These are phyloP conservation scores for Ctenodactylus gundi DNA, from an alignment of 2,113 vertebrate genomes.

Conservation along the genomic window DNA sequence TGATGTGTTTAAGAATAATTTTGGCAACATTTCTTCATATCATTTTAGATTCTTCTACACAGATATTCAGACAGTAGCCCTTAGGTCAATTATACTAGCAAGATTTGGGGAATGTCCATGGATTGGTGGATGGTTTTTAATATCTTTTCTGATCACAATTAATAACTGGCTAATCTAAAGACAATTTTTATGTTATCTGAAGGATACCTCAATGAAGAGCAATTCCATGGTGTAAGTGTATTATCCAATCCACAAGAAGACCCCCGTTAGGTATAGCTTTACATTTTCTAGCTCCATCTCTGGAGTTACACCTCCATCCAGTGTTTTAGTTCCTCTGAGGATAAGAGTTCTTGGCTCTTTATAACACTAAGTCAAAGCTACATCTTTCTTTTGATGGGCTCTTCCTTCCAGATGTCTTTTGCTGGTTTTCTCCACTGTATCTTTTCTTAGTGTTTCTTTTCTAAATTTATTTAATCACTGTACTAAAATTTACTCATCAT, in stretches of 20 bases:
- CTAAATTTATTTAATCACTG: background rate
- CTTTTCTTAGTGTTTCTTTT: background rate
- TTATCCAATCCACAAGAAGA: background rate
- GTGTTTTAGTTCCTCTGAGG: background rate
- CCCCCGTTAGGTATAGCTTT: background rate
- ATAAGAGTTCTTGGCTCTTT: background rate
- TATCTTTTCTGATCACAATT: background rate
- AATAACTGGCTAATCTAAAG: background rate
- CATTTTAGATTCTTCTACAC: background rate
- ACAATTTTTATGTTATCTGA: background rate
- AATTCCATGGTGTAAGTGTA: background rate
- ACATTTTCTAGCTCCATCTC: background rate
- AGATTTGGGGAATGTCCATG: fast-evolving
- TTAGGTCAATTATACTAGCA: background rate
- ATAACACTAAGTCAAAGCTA: background rate
- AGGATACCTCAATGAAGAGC: background rate
- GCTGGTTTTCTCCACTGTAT: background rate
- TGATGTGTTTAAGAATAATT: background rate
- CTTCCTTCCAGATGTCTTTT: background rate
- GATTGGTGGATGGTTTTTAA: no score
- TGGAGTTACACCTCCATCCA: background rate
- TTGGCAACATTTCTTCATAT: background rate
- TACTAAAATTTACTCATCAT: background rate
- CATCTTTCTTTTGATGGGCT: background rate
- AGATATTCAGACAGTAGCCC: background rate